These are phyloP conservation scores for Mimumesa dahlbomi DNA, from an alignment of 2,888 invertebrate species.

Conservation along the genomic window DNA sequence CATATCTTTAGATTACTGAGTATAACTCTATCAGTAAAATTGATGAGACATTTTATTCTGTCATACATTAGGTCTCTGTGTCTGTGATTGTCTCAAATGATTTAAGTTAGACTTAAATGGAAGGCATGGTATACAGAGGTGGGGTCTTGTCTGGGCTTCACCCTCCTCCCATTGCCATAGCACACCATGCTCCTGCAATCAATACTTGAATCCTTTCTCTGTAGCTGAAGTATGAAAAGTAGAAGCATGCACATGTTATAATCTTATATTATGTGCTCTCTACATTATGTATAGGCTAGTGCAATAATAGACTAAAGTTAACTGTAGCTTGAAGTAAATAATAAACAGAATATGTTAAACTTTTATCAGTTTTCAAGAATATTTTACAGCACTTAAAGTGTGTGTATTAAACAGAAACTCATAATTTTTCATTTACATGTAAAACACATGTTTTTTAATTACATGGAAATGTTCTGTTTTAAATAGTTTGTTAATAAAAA, in stretches of 20 bases:
- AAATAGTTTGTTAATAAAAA: background rate
- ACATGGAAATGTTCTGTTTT: background rate
- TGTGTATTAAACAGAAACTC: background rate
- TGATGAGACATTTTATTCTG: constrained; percentile 30
- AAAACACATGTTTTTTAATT: background rate
- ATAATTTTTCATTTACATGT: background rate
- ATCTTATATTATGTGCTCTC: constrained; percentile 38
- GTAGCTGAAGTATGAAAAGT: constrained; percentile 70
- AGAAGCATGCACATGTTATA: constrained; percentile 52
- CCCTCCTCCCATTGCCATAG: constrained; percentile 72
- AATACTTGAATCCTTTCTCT: constrained; percentile 77
- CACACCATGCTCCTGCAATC: constrained; percentile 76
- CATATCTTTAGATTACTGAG: constrained; percentile 10
- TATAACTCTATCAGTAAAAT: constrained; percentile 5
- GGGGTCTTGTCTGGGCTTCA: constrained; percentile 75
- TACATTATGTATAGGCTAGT: constrained; percentile 29
- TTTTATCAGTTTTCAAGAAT: constrained; percentile 23
- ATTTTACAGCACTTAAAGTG: background rate
- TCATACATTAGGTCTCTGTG: constrained; percentile 23
- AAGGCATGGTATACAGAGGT: constrained; percentile 69
- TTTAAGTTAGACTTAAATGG: constrained; percentile 65
- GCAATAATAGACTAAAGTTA: constrained; percentile 45
- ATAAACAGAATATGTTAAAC: constrained; percentile 28
- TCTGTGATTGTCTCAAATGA: constrained; percentile 45
- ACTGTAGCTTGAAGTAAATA: constrained; percentile 46